A percentile compares a stretch with the other conserved stretches of the same genome.
Conservation (phyloP, 2,797 vertebrate species). For the Erethizon dorsatum region DNA sequence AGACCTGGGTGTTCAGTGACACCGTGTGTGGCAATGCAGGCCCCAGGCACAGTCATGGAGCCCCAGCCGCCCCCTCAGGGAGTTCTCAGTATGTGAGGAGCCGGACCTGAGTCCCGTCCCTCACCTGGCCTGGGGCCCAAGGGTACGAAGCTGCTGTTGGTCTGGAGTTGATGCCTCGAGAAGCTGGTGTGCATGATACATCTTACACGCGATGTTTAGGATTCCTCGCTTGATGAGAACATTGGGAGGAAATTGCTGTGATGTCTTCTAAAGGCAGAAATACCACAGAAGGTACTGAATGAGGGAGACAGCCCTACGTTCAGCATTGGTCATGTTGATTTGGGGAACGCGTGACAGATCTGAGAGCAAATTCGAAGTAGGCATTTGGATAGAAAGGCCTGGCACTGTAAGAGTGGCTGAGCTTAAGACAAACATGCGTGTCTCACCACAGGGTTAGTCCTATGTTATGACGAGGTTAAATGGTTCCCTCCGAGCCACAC, state of each 20-base stretch:
- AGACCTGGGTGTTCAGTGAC: neutral
- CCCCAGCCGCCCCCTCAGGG: neutral
- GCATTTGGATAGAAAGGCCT: neutral
- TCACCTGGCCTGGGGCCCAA: too few relatives aligned
- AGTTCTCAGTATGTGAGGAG: neutral
- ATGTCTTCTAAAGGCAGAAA: slow-evolving; percentile 7
- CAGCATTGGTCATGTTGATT: neutral
- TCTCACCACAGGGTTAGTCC: neutral
- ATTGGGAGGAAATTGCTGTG: neutral
- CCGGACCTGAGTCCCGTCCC: neutral
- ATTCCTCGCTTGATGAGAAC: neutral
- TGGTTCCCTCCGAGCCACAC: neutral
- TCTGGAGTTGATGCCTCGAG: slow-evolving; percentile 20
- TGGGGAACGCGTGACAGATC: neutral
- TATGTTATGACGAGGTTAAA: neutral
- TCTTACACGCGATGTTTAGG: neutral
- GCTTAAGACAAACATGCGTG: neutral
- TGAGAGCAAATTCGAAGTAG: slow-evolving; percentile 18
- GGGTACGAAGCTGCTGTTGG: neutral
- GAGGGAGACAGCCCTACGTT: neutral
- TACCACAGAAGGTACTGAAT: neutral
- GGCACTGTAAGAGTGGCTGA: neutral
- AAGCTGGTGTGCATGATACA: neutral
- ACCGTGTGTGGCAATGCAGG: neutral
- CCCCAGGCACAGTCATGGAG: too few relatives aligned